phyloP scores from a whole-genome alignment of 2,888 invertebrate genomes.

The Neuroscelio doddi region DNA sequence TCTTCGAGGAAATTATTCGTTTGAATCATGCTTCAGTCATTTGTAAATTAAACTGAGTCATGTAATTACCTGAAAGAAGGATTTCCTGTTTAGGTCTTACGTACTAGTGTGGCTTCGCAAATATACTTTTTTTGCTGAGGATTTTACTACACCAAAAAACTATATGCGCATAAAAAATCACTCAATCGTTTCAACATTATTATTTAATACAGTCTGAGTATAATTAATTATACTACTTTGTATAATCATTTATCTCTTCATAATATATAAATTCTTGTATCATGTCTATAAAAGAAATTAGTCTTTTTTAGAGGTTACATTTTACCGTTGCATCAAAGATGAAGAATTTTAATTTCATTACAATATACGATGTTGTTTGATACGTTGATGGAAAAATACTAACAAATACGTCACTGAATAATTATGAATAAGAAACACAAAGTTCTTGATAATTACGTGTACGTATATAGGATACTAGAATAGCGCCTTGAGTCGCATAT shows the following conservation, averaged over 20 bases:
- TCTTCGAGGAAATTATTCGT: conserved; percentile 58
- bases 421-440: neutral
- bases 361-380: no score
- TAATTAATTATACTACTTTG: no score
- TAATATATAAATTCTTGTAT: no score
- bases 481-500: conserved; percentile 34
- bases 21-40: conserved; percentile 56
- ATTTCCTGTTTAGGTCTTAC: conserved; percentile 70
- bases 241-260: no score
- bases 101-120: conserved; percentile 33
- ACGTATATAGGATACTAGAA: neutral
- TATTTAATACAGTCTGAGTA: no score
- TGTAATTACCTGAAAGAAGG: conserved; percentile 70
- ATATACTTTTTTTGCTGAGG: conserved; percentile 31
- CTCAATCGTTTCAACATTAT: no score
- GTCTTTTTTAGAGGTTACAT: no score
- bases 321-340: no score
- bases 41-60: conserved; percentile 65
- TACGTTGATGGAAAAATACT: no score
- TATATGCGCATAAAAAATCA: no score
- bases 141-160: conserved; percentile 42
- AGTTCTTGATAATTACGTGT: neutral
- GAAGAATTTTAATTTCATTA: no score
- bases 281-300: no score
- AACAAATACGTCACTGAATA: conserved; percentile 10